Conservation (phyloP, 2,888 invertebrate species). For the Gibbula magus region DNA sequence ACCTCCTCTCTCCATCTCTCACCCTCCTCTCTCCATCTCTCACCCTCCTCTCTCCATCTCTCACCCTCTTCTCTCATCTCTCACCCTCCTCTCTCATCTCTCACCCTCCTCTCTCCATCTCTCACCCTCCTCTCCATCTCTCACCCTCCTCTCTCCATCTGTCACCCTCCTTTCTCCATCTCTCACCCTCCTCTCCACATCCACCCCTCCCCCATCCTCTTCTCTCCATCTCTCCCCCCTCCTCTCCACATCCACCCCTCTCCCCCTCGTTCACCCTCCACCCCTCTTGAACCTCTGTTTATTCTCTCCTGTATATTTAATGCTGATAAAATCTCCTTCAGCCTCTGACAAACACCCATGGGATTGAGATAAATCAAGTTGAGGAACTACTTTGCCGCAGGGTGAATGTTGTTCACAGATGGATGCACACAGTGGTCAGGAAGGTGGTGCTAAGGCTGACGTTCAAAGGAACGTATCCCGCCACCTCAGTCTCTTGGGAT, state of each 20-base stretch:
- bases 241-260: background rate
- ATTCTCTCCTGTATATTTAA: no score
- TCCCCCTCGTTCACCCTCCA: no score
- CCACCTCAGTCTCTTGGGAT: background rate
- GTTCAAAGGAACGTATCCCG: background rate
- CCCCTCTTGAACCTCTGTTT: no score
- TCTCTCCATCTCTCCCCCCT: background rate
- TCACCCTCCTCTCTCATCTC: background rate
- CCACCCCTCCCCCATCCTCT: background rate
- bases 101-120: background rate
- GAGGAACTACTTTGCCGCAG: background rate
- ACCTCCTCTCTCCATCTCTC: no score
- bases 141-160: background rate
- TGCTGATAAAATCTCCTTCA: background rate
- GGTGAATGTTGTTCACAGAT: background rate
- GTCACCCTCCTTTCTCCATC: no score
- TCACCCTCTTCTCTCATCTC: background rate
- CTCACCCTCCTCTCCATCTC: background rate
- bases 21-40: no score
- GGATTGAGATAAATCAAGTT: background rate
- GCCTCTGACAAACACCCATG: constrained; percentile 2
- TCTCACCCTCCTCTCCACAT: no score
- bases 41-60: no score
- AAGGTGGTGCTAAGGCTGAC: background rate
- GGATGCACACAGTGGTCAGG: constrained; percentile 3